Conservation (phyloP, 1,140 invertebrate genomes). For the Brachionus paranguensis region DNA sequence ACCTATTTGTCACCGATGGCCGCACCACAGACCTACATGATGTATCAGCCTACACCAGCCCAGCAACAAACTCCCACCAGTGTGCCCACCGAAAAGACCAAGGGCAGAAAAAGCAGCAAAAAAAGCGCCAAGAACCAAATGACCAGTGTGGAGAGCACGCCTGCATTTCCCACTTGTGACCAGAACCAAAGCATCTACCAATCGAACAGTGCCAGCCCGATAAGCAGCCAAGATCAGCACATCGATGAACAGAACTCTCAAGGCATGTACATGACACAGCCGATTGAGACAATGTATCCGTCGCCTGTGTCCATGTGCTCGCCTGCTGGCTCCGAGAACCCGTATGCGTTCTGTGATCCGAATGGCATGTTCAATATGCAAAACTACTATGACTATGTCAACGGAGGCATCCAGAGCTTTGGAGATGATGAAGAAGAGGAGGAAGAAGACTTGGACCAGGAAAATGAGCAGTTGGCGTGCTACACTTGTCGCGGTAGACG, state of each 20-base stretch:
- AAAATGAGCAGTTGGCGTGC: constrained; percentile 33
- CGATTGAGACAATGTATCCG: not conserved
- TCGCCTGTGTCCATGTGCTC: constrained; percentile 7
- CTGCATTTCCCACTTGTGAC: not conserved
- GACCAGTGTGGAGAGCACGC: not conserved
- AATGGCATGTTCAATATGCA: not conserved
- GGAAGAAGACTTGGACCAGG: constrained; percentile 4
- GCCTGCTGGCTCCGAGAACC: not conserved
- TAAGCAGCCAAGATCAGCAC: not conserved
- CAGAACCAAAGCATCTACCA: not conserved
- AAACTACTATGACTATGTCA: constrained; percentile 13
- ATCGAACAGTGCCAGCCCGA: not conserved
- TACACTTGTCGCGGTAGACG: constrained; percentile 36
- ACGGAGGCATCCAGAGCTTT: not conserved
- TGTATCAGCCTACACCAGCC: constrained; percentile 1
- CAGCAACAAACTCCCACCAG: constrained; percentile 15
- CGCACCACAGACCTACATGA: not conserved
- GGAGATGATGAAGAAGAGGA: constrained; percentile 7
- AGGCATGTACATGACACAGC: not conserved
- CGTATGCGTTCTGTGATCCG: not conserved
- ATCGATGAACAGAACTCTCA: not conserved
- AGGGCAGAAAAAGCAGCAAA: not conserved
- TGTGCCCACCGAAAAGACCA: not conserved
- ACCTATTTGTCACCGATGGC: constrained; percentile 12
- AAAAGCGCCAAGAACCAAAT: not conserved